phyloP scores from a whole-genome alignment of 2,113 vertebrate species.

The Stigmatopora nigra region DNA sequence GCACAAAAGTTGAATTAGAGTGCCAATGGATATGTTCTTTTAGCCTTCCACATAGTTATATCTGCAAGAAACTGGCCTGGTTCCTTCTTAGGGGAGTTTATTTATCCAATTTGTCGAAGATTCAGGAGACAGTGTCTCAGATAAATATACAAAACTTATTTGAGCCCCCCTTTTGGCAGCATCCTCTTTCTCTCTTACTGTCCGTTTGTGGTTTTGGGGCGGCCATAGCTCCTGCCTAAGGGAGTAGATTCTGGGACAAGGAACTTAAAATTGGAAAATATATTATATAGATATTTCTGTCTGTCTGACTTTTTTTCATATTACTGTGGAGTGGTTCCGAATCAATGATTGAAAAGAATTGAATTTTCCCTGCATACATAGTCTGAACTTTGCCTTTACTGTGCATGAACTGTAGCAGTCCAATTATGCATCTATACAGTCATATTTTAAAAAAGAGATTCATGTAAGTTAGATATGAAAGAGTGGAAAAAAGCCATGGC shows the following conservation, averaged over 20 bases:
- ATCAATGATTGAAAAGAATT: constrained; percentile 5
- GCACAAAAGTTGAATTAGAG: constrained; percentile 18
- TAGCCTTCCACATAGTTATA: constrained; percentile 13
- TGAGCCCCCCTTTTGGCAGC: constrained; percentile 31
- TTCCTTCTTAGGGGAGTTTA: constrained; percentile 20
- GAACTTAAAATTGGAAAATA: neutral
- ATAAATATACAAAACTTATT: constrained; percentile 46
- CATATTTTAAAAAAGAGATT: constrained; percentile 20
- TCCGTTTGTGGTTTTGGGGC: constrained; percentile 5
- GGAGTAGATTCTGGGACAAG: too few species aligned
- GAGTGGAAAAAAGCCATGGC: constrained; percentile 3
- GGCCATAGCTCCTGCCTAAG: too few species aligned
- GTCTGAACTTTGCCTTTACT: constrained; percentile 14
- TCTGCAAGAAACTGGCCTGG: constrained; percentile 3
- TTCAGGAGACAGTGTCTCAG: constrained; percentile 33
- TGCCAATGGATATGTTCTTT: constrained; percentile 16
- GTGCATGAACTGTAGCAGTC: constrained; percentile 17
- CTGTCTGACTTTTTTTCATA: constrained; percentile 22
- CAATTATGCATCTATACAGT: constrained; percentile 10
- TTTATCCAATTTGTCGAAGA: constrained; percentile 45
- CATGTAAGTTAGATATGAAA: constrained; percentile 1
- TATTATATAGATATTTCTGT: neutral
- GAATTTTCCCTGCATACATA: neutral
- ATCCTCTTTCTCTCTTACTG: constrained; percentile 24
- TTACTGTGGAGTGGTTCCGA: constrained; percentile 10